phyloP scores from a whole-genome alignment of 2,113 vertebrate genomes.

The Sphaerodactylus townsendi region DNA sequence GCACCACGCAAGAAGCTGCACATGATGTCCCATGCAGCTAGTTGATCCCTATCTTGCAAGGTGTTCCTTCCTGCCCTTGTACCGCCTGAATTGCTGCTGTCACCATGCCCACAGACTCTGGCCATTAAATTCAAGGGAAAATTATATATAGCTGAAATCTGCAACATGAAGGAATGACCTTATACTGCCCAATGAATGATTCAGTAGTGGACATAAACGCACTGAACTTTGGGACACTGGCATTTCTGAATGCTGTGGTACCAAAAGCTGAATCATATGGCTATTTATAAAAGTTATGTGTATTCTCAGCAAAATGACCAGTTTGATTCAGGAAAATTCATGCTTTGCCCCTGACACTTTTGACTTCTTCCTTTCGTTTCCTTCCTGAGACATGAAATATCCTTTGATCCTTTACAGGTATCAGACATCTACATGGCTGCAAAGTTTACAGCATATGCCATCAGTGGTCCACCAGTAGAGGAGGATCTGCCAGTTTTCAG shows the following conservation, averaged over 20 bases:
- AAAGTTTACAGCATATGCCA: slow-evolving; percentile 76
- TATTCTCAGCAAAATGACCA: neutral
- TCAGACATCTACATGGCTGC: slow-evolving; percentile 82
- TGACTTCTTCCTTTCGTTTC: neutral
- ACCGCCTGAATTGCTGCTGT: neutral
- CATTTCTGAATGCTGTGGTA: neutral
- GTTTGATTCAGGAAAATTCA: neutral
- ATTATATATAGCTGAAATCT: neutral
- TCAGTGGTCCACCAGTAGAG: slow-evolving; percentile 88
- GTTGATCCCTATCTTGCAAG: too few relatives aligned
- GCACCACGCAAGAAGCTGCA: too few relatives aligned
- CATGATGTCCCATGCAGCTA: too few relatives aligned
- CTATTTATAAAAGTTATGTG: neutral
- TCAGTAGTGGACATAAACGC: neutral
- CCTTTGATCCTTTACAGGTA: slow-evolving; percentile 72
- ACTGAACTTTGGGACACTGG: neutral
- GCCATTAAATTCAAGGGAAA: neutral
- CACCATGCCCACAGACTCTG: neutral
- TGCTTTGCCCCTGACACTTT: neutral
- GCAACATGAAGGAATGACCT: neutral
- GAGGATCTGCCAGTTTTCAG: slow-evolving; percentile 80
- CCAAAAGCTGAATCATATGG: neutral
- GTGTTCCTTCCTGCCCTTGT: neutral
- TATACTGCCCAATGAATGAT: neutral
- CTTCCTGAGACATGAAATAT: neutral